Conservation (phyloP, 2,797 vertebrate genomes). For the Sparidentex hasta region DNA sequence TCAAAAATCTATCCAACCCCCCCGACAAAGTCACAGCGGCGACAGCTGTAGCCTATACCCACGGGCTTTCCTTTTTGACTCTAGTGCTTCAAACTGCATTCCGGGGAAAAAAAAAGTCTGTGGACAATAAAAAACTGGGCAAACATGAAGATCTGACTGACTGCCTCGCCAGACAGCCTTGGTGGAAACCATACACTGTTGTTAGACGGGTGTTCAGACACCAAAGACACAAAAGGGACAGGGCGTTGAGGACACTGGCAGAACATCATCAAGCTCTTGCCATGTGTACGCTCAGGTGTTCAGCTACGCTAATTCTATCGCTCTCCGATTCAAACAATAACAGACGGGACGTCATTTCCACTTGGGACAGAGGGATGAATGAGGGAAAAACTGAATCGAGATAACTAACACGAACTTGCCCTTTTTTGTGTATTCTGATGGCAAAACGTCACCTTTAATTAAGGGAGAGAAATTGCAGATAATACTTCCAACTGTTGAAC, state of each 20-base stretch:
- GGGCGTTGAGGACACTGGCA: background rate
- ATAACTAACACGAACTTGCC: no score
- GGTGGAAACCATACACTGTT: conserved; percentile 9
- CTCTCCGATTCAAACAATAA: background rate
- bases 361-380: background rate
- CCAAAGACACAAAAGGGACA: background rate
- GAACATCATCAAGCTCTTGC: background rate
- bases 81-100: background rate
- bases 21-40: conserved; percentile 26
- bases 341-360: background rate
- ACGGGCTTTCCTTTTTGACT: conserved; percentile 18
- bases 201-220: background rate
- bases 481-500: background rate
- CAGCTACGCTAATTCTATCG: background rate
- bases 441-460: background rate
- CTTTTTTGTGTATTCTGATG: background rate
- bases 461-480: background rate
- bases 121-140: conserved; percentile 11
- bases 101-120: background rate
- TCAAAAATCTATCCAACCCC: conserved; percentile 32
- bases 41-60: conserved; percentile 27
- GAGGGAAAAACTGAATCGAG: background rate
- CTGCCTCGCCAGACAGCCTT: background rate
- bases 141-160: conserved; percentile 11
- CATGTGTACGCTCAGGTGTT: background rate